Percentiles rank a stretch among this genome's conserved stretches.
Conservation (phyloP, 1,140 invertebrate species). For the Cataglyphis hispanica region DNA sequence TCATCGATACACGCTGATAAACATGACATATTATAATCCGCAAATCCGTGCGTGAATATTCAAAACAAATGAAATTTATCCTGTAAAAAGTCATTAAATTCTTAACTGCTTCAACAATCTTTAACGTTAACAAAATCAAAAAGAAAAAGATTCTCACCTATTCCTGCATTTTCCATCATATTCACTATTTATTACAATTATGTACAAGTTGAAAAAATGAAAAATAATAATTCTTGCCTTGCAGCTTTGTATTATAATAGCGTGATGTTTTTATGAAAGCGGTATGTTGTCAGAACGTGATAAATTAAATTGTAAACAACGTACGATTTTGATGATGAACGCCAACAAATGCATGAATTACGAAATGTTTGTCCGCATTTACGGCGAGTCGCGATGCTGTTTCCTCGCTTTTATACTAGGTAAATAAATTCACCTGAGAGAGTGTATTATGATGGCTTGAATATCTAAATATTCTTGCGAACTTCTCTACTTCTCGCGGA, state of each 20-base stretch:
- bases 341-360: conserved; percentile 27
- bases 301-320: conserved; percentile 9
- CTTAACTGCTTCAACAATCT: background rate
- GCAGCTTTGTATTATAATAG: background rate
- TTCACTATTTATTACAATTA: background rate
- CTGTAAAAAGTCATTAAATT: background rate
- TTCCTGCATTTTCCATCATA: background rate
- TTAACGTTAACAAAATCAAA: background rate
- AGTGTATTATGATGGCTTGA: conserved; percentile 42
- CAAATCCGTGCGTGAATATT: conserved; percentile 9
- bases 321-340: conserved; percentile 8
- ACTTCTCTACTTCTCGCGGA: conserved; percentile 51
- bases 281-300: background rate
- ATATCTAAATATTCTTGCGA: conserved; percentile 52
- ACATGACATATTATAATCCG: background rate
- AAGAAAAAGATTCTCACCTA: background rate
- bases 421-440: conserved; percentile 42
- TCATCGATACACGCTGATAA: background rate
- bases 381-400: conserved; percentile 1
- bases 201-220: background rate
- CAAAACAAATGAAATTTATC: background rate
- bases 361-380: conserved; percentile 34
- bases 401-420: conserved; percentile 21
- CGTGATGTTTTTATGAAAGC: background rate
- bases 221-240: background rate